Percentiles rank a stretch among this genome's conserved stretches.
Evolutionary conservation across 2,888 invertebrate species (phyloP).

Genomic region (Gnatocerus cornutus): DNA sequence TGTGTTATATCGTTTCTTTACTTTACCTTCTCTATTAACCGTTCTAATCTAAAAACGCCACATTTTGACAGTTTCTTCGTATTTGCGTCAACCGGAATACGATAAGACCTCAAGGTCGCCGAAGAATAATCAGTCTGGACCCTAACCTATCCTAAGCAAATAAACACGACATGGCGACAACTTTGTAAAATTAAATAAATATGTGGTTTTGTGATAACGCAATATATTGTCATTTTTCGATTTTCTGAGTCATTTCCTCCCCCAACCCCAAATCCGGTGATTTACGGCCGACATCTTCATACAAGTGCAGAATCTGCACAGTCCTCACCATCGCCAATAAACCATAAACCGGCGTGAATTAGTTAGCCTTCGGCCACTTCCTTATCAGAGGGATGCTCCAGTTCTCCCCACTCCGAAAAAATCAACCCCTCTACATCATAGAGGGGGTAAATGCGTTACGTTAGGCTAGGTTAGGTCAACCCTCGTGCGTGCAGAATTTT

Average conservation of each 20-base stretch:
- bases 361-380: slow-evolving; percentile 49
- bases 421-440: slow-evolving; percentile 58
- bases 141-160: slow-evolving; percentile 62
- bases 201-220: slow-evolving; percentile 46
- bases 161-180: slow-evolving; percentile 52
- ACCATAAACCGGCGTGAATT: slow-evolving; percentile 38
- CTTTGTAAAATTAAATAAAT: slow-evolving; percentile 48
- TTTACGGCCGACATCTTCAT: slow-evolving; percentile 29
- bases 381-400: slow-evolving; percentile 64
- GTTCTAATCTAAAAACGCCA: slow-evolving; percentile 3
- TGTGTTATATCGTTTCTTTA: slow-evolving; percentile 15
- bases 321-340: slow-evolving; percentile 32
- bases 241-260: neutral
- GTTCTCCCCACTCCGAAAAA: slow-evolving; percentile 63
- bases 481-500: slow-evolving; percentile 67
- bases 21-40: slow-evolving; percentile 19
- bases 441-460: slow-evolving; percentile 68
- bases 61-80: slow-evolving; percentile 25
- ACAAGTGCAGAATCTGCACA: slow-evolving; percentile 46
- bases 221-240: neutral
- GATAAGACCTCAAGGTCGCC: slow-evolving; percentile 48
- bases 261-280: slow-evolving; percentile 20
- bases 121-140: slow-evolving; percentile 55
- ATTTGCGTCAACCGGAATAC: slow-evolving; percentile 19
- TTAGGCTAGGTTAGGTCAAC: slow-evolving; percentile 71